Conservation (phyloP, 2,113 vertebrate species). For the Azemiops feae region DNA sequence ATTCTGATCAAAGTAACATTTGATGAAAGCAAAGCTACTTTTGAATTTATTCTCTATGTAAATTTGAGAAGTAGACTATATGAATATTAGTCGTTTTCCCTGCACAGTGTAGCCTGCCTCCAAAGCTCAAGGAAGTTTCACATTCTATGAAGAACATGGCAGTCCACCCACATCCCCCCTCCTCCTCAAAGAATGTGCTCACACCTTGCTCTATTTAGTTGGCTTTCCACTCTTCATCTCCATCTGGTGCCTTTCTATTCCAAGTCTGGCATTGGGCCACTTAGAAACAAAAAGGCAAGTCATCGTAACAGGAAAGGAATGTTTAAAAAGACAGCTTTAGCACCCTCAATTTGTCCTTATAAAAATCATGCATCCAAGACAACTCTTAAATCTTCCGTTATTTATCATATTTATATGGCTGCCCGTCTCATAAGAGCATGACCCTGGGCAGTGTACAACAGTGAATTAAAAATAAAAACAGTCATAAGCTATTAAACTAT, state of each 20-base stretch:
- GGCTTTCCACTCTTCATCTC: slow-evolving; percentile 1
- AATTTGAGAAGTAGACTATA: not conserved
- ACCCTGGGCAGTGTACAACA: not conserved
- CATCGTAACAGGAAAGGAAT: not conserved
- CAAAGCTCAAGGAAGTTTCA: not conserved
- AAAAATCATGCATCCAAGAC: not conserved
- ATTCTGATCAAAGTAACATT: not conserved
- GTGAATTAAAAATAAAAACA: not conserved
- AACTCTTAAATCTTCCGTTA: rapidly evolving
- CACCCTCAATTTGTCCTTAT: not conserved
- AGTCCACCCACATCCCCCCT: slow-evolving; percentile 25
- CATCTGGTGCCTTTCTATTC: slow-evolving; percentile 35
- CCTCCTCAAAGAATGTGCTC: slow-evolving; percentile 28
- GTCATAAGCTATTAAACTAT: not conserved
- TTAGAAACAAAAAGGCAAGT: slow-evolving; percentile 40
- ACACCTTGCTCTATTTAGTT: not conserved
- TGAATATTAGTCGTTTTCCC: not conserved
- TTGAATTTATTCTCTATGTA: not conserved
- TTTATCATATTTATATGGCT: not conserved
- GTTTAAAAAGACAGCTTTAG: slow-evolving; percentile 8
- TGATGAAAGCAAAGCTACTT: not conserved
- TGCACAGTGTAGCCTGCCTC: rapidly evolving
- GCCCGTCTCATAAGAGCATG: not conserved
- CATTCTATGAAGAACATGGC: not conserved
- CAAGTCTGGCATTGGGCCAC: slow-evolving; percentile 23